Evolutionary conservation across 2,888 invertebrate genomes (phyloP), one percentile per base, ranked within the genome.

Genomic region (Alloscopus bannaensis): DNA sequence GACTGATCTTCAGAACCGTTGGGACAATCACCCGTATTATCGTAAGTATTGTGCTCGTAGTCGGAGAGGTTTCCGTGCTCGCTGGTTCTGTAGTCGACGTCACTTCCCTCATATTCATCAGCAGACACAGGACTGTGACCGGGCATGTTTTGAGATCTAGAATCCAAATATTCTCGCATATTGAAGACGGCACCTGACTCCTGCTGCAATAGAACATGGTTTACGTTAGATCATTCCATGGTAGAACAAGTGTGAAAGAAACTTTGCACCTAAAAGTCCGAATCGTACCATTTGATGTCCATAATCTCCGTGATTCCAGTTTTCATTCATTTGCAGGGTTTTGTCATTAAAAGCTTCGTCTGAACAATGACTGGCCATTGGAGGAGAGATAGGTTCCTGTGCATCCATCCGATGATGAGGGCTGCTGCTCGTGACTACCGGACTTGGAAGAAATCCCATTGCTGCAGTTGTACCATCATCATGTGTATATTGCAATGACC

Each of bases 71-170:
- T 76, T 24, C 68, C 76, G 40, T 76, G 76, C 11, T 76, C 76
- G 18, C 57, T 65, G 29, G 68, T 59, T 62, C 68, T 68, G 28
- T 68, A 68, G 26, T 76, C 76, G 1, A 60, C 62, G 26, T 76
- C 76, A 40, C 76, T 76, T 6, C 68, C 66, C 22, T 76, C 76
- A 29, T 76, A 76, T 22, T 76, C 76, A 26, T 76, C 76, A 3
- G 76, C 76, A 4, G 76, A 76, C 6, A 76, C 76, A 22, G 76
- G 76, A 68, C 76, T 76, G 62, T 76, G 76, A 59, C 76, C 76
- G 8, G 76, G 76, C 28, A 76, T 28, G 62, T 76, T 68, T 68
- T 76, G 76, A 76, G 76, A 76, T 76, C 76, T 31, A 20, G 76
- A 42, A 40, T 76, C 76, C 45, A 66, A 76, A 40, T 76, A 76